Evolutionary conservation across 2,113 vertebrate species (phyloP), one percentile per base, ranked within the genome.

Genomic region (Monopterus albus): DNA sequence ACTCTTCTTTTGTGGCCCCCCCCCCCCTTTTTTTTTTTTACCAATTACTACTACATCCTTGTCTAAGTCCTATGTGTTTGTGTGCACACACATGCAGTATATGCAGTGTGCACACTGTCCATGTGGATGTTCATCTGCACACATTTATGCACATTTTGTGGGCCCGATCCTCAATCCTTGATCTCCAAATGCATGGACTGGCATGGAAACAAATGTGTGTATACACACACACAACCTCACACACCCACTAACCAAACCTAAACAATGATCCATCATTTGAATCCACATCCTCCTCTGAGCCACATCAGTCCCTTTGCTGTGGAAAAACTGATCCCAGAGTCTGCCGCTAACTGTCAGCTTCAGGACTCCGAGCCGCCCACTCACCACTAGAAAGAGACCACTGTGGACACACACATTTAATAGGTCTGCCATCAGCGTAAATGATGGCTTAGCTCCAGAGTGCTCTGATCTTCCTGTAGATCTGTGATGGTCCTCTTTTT

Each of bases 351-450:
- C 89, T 86, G 89, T 87, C 86, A 85, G 75, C 76, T 85, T 76
- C 73, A 85, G 86, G 75, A 87, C 84, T 82, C 45, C 43, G 47
- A 73, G 82, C 86, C 88, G 62, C 88, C 85, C 86, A 73, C 84
- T 87, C 72, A 83, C 91, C 92, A 92, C 93, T 92, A 91, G 87
- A 94, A 92, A 93, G 91, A 88, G 82, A 90, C 90, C 91, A 77
- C 87, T 88, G 82, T 76, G 88, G 86, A 88, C 66, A 77, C 84
- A 68, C 49, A 23, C 79, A 75, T 89, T 91, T 89, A 92, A 91
- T 91, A 81, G 81, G 73, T 80, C 82, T 83, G 81, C 85, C 88
- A 87, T 82, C 78, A 84, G 59, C 72, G 85, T 79, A 83, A 85
- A 87, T 75, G 81, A 75, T 73, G 85, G 79, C 82, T 84, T 78